phyloP scores from a whole-genome alignment of 2,888 invertebrate species.

The Nymphalis c-album region DNA sequence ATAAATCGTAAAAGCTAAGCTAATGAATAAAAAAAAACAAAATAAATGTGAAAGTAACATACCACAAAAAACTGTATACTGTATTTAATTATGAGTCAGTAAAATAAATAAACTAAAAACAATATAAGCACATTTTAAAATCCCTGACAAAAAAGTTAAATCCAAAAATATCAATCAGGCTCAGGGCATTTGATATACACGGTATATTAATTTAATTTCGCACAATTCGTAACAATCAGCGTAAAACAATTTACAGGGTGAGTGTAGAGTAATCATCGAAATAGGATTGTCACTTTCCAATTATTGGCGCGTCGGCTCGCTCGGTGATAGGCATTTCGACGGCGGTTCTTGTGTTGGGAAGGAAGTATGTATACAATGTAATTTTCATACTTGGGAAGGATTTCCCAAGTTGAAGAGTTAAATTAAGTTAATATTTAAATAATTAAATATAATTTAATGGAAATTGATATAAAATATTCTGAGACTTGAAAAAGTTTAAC shows the following conservation, averaged over 20 bases:
- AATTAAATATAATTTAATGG: not conserved
- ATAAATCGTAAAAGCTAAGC: no score
- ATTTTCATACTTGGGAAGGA: slow-evolving; percentile 4
- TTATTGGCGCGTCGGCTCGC: slow-evolving; percentile 62
- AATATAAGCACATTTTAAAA: slow-evolving; percentile 25
- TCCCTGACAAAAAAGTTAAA: slow-evolving; percentile 27
- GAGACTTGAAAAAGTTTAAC: no score
- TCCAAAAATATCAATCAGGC: slow-evolving; percentile 35
- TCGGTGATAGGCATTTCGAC: slow-evolving; percentile 49
- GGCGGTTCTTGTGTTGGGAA: slow-evolving; percentile 34
- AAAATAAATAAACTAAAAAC: slow-evolving; percentile 8
- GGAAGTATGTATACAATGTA: slow-evolving; percentile 27
- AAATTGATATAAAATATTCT: no score
- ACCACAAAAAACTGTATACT: not conserved
- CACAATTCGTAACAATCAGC: slow-evolving; percentile 48
- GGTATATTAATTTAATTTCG: slow-evolving; percentile 42
- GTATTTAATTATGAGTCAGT: slow-evolving; percentile 4
- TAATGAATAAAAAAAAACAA: not conserved
- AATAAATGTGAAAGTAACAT: not conserved
- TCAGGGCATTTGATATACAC: slow-evolving; percentile 34
- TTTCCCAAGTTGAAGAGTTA: not conserved
- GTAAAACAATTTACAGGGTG: slow-evolving; percentile 49
- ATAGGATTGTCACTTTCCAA: slow-evolving; percentile 78
- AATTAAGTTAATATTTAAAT: not conserved
- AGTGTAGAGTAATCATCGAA: slow-evolving; percentile 68